Evolutionary conservation across 2,888 invertebrate species (phyloP).

Genomic region (Buathra laborator): DNA sequence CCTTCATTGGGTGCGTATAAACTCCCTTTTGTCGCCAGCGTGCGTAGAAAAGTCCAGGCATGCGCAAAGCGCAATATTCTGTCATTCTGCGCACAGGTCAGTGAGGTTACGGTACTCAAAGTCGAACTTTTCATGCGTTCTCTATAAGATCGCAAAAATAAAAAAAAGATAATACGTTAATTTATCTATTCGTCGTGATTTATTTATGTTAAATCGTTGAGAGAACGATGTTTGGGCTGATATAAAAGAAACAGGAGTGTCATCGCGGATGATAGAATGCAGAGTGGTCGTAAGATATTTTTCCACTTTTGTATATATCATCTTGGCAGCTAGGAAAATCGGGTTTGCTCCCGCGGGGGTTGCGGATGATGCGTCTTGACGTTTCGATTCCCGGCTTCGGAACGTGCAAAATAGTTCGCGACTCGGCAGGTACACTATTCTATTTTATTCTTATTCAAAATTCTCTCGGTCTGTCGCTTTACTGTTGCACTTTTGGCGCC

Average conservation of each 20-base stretch:
- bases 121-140: too few relatives aligned
- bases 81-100: too few relatives aligned
- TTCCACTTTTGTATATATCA: conserved; percentile 16
- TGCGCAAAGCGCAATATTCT: too few relatives aligned
- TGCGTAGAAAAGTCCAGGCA: too few relatives aligned
- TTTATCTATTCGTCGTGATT: background rate
- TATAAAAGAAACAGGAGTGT: background rate
- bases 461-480: background rate
- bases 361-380: conserved; percentile 12
- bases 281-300: conserved; percentile 11
- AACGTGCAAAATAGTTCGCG: background rate
- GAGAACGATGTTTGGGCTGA: background rate
- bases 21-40: too few relatives aligned
- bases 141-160: background rate
- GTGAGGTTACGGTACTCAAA: too few relatives aligned
- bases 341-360: background rate
- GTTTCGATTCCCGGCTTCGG: conserved; percentile 15
- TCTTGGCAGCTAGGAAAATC: background rate
- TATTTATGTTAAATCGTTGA: background rate
- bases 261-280: background rate
- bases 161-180: background rate
- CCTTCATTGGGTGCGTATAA: too few relatives aligned
- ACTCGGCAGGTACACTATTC: background rate
- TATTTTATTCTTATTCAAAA: background rate
- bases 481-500: background rate